Evolutionary conservation across 2,888 invertebrate genomes (phyloP).

Genomic region (Zygothrica quintamaculata): DNA sequence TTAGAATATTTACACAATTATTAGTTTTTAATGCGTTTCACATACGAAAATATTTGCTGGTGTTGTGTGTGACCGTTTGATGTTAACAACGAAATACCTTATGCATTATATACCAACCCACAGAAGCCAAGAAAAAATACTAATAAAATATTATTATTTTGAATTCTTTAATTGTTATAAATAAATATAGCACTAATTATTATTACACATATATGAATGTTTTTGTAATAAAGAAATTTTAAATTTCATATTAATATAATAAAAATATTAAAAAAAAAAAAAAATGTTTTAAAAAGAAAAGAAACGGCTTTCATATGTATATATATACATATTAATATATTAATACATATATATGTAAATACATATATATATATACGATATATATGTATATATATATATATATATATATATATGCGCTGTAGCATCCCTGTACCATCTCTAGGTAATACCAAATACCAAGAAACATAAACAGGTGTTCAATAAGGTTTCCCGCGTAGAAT

Average conservation of each 20-base stretch:
- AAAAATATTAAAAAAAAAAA: too few relatives aligned
- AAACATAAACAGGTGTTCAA: constrained; percentile 45
- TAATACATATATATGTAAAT: background rate
- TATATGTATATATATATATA: too few relatives aligned
- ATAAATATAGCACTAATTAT: too few relatives aligned
- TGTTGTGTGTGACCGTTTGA: constrained; percentile 46
- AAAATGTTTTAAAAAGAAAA: too few relatives aligned
- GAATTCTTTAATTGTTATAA: too few relatives aligned
- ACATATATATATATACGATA: background rate
- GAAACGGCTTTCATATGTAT: too few relatives aligned
- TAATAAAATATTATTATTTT: too few relatives aligned
- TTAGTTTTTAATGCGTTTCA: constrained; percentile 70
- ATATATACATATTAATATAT: background rate
- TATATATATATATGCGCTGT: too few relatives aligned
- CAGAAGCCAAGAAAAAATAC: constrained; percentile 3
- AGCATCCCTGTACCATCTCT: too few relatives aligned
- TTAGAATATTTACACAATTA: constrained; percentile 54
- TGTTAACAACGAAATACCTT: constrained; percentile 20
- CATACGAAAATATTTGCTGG: constrained; percentile 61
- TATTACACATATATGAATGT: too few relatives aligned
- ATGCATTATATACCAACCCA: background rate
- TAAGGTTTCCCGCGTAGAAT: constrained; percentile 47
- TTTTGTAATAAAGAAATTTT: too few relatives aligned
- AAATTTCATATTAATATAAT: too few relatives aligned
- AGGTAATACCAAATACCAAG: constrained; percentile 7